Evolutionary conservation across 2,797 vertebrate genomes (phyloP).

Genomic region (Buphagus erythrorhynchus): DNA sequence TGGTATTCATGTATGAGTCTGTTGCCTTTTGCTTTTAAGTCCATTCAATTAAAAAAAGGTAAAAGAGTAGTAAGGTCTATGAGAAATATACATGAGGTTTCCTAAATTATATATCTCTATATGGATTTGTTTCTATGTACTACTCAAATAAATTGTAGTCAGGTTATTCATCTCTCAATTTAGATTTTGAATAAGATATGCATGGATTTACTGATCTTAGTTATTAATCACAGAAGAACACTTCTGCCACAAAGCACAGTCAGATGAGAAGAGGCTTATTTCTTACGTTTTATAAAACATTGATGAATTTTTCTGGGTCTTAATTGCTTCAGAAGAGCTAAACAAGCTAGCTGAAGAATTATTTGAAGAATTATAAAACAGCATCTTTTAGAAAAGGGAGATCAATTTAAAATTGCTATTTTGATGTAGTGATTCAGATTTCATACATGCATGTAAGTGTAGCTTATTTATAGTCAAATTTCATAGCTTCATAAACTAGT

Average conservation of each 20-base stretch:
- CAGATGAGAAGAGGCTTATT: neutral
- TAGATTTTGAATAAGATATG: neutral
- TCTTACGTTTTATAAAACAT: neutral
- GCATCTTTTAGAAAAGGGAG: neutral
- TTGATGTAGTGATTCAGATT: neutral
- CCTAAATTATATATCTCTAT: neutral
- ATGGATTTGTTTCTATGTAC: neutral
- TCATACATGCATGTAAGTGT: neutral
- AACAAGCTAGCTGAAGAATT: neutral
- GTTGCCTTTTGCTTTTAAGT: neutral
- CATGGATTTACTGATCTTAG: neutral
- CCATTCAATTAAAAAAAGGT: neutral
- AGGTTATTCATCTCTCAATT: neutral
- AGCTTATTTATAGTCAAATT: neutral
- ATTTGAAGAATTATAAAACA: neutral
- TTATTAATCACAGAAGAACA: neutral
- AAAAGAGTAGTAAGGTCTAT: neutral
- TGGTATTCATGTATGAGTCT: neutral
- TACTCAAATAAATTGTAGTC: neutral
- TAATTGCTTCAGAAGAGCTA: neutral
- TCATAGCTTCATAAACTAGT: neutral
- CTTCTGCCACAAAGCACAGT: neutral
- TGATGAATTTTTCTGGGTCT: neutral
- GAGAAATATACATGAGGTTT: neutral
- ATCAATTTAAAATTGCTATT: neutral